Evolutionary conservation across 2,888 invertebrate genomes (phyloP).

Genomic region (Nebria brevicollis): DNA sequence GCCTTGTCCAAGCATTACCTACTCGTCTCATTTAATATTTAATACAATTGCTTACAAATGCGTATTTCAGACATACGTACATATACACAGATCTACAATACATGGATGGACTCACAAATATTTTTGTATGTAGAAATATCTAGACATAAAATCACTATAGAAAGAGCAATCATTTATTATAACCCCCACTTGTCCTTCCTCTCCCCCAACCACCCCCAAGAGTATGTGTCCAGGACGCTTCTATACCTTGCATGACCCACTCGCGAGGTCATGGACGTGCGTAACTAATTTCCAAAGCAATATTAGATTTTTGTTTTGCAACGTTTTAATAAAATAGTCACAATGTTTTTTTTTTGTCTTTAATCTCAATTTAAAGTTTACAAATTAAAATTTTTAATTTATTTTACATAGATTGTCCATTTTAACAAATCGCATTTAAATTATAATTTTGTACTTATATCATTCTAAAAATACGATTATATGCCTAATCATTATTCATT

Average conservation of each 20-base stretch:
- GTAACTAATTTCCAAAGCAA: not conserved
- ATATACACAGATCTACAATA: not conserved
- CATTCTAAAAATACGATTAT: too few species aligned
- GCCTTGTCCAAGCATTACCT: constrained; percentile 37
- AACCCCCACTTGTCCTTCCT: not conserved
- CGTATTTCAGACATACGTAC: constrained; percentile 9
- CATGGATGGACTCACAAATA: constrained; percentile 1
- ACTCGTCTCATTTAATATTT: constrained; percentile 34
- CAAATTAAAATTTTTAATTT: too few species aligned
- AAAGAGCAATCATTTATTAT: constrained; percentile 1
- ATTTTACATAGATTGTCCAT: too few species aligned
- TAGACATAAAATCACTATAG: constrained; percentile 11
- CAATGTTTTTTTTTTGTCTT: too few species aligned
- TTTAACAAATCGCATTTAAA: too few species aligned
- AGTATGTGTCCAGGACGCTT: constrained; percentile 5
- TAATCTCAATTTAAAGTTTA: too few species aligned
- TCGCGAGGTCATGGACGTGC: constrained; percentile 9
- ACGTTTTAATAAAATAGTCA: too few species aligned
- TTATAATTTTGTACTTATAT: too few species aligned
- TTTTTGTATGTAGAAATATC: constrained; percentile 19
- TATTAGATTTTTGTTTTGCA: not conserved
- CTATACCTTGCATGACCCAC: constrained; percentile 19
- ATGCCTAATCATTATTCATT: too few species aligned
- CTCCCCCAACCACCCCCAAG: not conserved
- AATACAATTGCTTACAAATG: constrained; percentile 16